Conservation (phyloP, 2,113 vertebrate species). For the Dolichotis patagonum region DNA sequence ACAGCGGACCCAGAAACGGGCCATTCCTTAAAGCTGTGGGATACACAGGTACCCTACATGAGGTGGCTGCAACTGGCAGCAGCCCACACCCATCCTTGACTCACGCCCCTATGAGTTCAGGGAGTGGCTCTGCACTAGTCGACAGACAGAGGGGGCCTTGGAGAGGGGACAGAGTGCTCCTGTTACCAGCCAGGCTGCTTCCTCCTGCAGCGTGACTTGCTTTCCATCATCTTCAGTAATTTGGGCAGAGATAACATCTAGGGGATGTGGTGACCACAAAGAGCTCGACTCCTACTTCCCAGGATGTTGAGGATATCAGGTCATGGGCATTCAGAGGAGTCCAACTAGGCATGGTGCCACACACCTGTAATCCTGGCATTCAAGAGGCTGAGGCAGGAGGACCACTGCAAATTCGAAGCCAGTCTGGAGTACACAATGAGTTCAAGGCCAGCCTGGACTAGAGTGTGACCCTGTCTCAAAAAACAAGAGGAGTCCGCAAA, state of each 20-base stretch:
- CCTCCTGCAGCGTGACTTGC: background rate
- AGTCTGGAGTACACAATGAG: background rate
- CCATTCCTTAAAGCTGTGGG: background rate
- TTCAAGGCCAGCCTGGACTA: background rate
- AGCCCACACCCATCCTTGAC: background rate
- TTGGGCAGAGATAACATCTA: background rate
- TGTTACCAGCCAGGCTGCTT: background rate
- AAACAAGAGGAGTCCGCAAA: background rate
- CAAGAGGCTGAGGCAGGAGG: background rate
- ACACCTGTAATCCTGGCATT: background rate
- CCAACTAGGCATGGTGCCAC: background rate
- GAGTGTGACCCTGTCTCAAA: background rate
- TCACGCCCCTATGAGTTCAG: background rate
- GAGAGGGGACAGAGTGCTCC: background rate
- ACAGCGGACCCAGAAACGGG: background rate
- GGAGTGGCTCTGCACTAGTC: fast-evolving
- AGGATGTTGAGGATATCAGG: background rate
- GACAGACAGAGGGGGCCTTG: background rate
- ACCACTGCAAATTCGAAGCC: background rate
- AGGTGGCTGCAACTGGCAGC: background rate
- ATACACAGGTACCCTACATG: background rate
- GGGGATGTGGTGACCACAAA: background rate
- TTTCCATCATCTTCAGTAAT: background rate
- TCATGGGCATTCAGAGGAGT: background rate
- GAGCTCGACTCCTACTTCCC: background rate